Evolutionary conservation across 2,888 invertebrate species (phyloP).

Genomic region (Mantis religiosa): DNA sequence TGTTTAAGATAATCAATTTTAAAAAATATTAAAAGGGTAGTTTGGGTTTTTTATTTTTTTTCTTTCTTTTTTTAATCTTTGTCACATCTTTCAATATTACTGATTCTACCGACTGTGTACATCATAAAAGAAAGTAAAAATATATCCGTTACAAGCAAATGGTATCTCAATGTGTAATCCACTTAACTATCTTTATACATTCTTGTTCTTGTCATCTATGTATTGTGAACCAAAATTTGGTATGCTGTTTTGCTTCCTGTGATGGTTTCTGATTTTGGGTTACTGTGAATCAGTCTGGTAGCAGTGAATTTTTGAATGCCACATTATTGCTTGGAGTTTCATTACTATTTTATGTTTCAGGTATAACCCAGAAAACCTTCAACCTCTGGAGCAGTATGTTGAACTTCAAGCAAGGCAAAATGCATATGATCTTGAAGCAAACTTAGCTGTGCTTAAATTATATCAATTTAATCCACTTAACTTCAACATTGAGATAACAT

Average conservation of each 20-base stretch:
- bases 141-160: too few species aligned
- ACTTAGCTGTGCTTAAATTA: conserved; percentile 90
- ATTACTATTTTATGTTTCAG: conserved; percentile 47
- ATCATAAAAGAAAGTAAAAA: too few species aligned
- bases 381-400: conserved; percentile 86
- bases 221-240: too few species aligned
- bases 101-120: too few species aligned
- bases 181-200: neutral
- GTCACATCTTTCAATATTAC: too few species aligned
- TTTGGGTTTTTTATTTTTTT: too few species aligned
- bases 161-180: too few species aligned
- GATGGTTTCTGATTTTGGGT: neutral
- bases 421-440: conserved; percentile 94
- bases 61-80: too few species aligned
- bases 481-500: conserved; percentile 79
- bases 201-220: too few species aligned
- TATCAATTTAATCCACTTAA: conserved; percentile 93
- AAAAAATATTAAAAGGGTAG: too few species aligned
- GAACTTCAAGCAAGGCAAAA: conserved; percentile 90
- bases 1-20: too few species aligned
- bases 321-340: neutral
- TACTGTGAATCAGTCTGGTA: neutral
- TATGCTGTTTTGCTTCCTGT: neutral
- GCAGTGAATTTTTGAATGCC: too few species aligned
- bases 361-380: conserved; percentile 94